These are phyloP conservation scores for Hermetia illucens DNA, from an alignment of 1,140 invertebrate species.

Conservation along the genomic window DNA sequence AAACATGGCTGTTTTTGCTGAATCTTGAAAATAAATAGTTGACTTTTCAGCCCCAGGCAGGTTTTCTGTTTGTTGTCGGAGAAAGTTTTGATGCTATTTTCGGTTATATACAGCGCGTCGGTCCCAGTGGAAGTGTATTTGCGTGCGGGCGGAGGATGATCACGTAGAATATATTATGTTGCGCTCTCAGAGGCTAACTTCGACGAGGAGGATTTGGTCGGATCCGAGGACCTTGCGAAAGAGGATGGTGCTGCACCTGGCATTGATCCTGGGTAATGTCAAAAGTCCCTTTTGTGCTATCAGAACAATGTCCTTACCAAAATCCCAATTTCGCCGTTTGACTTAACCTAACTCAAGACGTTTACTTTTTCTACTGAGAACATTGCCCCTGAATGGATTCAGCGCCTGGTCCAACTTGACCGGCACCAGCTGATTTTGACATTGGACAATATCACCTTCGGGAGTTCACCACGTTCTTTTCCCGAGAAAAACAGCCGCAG, in stretches of 20 bases:
- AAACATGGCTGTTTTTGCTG: conserved; percentile 4
- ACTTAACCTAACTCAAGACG: too few species aligned
- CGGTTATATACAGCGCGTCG: background rate
- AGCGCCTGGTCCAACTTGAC: background rate
- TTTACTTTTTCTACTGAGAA: background rate
- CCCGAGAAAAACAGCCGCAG: too few species aligned
- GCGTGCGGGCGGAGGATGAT: too few species aligned
- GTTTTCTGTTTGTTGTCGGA: too few species aligned
- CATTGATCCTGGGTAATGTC: background rate
- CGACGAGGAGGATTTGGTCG: too few species aligned
- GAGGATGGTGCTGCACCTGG: background rate
- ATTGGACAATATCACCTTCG: background rate
- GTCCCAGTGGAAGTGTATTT: too few species aligned
- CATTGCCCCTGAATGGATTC: background rate
- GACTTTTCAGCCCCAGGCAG: background rate
- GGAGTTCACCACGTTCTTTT: too few species aligned
- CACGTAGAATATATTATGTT: too few species aligned
- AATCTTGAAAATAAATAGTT: background rate
- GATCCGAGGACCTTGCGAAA: too few species aligned
- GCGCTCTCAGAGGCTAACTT: too few species aligned
- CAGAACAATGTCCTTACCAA: background rate
- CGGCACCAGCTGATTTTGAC: background rate
- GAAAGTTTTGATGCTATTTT: background rate
- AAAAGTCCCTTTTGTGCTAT: background rate
- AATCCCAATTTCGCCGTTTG: background rate